Percentiles rank a stretch among this genome's conserved stretches.
Evolutionary conservation across 2,888 invertebrate species (phyloP).

Genomic region (Liopterus haemorrhoidalis): DNA sequence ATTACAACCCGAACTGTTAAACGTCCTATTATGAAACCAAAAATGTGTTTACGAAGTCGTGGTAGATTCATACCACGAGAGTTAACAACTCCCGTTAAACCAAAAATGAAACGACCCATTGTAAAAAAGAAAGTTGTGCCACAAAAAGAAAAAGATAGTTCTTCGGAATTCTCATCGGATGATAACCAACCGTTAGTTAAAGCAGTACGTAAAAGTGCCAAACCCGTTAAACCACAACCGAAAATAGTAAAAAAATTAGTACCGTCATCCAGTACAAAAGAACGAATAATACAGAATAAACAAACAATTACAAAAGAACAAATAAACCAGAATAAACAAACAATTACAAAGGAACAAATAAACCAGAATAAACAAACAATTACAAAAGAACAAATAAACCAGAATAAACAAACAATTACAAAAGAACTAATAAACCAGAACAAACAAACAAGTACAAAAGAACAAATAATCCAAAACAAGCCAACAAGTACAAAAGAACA

Average conservation of each 20-base stretch:
- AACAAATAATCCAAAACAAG: slow-evolving; percentile 17
- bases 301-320: slow-evolving; percentile 23
- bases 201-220: slow-evolving; percentile 9
- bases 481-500: slow-evolving; percentile 18
- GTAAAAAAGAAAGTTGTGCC: slow-evolving; percentile 15
- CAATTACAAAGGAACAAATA: slow-evolving; percentile 21
- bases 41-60: slow-evolving; percentile 47
- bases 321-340: slow-evolving; percentile 21
- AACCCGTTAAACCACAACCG: slow-evolving; percentile 15
- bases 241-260: slow-evolving; percentile 29
- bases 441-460: slow-evolving; percentile 20
- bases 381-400: slow-evolving; percentile 25
- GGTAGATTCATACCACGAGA: slow-evolving; percentile 44
- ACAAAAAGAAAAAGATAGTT: slow-evolving; percentile 29
- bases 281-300: slow-evolving; percentile 20
- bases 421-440: too few relatives aligned
- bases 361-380: slow-evolving; percentile 17
- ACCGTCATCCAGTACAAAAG: slow-evolving; percentile 27
- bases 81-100: slow-evolving; percentile 34
- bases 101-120: slow-evolving; percentile 32
- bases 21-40: slow-evolving; percentile 36
- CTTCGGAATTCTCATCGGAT: slow-evolving; percentile 49
- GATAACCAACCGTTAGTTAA: slow-evolving; percentile 48
- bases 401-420: slow-evolving; percentile 19
- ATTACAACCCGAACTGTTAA: slow-evolving; percentile 41